These are phyloP conservation scores for Microctenopoma stevenorrisi DNA, from an alignment of 2,797 vertebrate genomes.

Conservation along the genomic window DNA sequence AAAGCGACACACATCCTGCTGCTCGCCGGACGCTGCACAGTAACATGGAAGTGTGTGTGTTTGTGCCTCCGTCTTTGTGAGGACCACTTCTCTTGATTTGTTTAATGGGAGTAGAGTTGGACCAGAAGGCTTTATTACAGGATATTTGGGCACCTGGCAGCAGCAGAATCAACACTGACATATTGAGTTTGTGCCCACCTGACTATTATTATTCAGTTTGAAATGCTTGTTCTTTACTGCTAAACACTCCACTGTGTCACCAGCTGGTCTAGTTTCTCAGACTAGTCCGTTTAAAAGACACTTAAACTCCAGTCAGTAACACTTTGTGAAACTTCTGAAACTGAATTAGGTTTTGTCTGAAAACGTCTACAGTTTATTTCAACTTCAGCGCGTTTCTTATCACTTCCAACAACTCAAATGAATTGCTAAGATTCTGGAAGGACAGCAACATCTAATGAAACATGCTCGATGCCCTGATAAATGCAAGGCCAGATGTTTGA, in stretches of 20 bases:
- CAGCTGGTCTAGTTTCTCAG: too few species aligned
- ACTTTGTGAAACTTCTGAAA: too few species aligned
- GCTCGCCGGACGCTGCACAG: not conserved
- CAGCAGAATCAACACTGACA: not conserved
- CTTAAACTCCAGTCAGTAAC: too few species aligned
- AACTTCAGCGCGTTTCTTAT: not conserved
- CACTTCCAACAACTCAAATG: not conserved
- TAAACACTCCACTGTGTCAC: not conserved
- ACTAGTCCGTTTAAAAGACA: too few species aligned
- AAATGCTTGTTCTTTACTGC: not conserved
- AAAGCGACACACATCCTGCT: slow-evolving; percentile 57
- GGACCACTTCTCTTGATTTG: slow-evolving; percentile 14
- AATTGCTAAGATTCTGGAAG: too few species aligned
- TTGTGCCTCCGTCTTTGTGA: slow-evolving; percentile 44
- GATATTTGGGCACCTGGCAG: not conserved
- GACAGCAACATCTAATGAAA: too few species aligned
- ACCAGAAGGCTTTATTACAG: not conserved
- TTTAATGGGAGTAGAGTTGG: not conserved
- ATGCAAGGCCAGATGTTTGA: too few species aligned
- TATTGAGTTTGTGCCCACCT: too few species aligned
- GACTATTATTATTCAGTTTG: not conserved
- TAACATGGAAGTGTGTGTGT: not conserved
- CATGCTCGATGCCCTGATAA: too few species aligned
- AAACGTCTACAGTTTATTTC: not conserved
- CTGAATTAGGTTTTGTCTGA: not conserved